These are phyloP conservation scores for Dicaeum eximium DNA, from an alignment of 2,113 vertebrate species.

Conservation along the genomic window DNA sequence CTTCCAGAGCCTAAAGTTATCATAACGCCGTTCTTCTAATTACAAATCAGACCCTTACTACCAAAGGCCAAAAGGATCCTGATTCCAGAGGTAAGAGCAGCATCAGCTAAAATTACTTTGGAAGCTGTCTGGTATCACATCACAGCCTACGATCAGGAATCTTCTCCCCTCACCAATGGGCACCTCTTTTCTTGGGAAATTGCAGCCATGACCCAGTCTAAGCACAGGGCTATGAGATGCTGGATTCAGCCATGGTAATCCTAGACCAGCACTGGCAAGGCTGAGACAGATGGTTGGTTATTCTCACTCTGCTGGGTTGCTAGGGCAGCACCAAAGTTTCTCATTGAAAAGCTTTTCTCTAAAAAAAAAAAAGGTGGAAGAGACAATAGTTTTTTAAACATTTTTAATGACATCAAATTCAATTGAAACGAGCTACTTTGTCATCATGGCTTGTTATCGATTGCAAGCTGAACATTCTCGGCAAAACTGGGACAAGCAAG, in stretches of 20 bases:
- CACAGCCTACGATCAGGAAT: neutral
- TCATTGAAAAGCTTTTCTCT: neutral
- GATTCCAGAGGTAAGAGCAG: neutral
- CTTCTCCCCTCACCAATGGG: neutral
- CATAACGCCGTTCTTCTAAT: neutral
- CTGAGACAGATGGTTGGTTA: neutral
- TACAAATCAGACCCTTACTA: neutral
- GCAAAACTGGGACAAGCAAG: slow-evolving; percentile 33
- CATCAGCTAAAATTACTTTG: neutral
- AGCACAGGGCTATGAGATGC: neutral
- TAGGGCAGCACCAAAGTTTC: neutral
- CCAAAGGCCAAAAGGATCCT: neutral
- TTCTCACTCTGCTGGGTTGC: neutral
- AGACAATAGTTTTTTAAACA: slow-evolving; percentile 1
- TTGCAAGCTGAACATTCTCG: slow-evolving; percentile 42
- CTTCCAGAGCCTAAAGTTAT: neutral
- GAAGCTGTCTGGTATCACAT: neutral
- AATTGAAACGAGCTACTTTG: slow-evolving; percentile 51
- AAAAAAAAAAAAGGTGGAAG: neutral
- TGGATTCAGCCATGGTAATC: neutral
- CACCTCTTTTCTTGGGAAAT: neutral
- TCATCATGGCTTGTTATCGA: slow-evolving; percentile 44
- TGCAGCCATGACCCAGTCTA: neutral
- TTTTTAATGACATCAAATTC: slow-evolving; percentile 54
- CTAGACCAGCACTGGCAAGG: neutral